Evolutionary conservation across 1,140 invertebrate genomes (phyloP).

Genomic region (Brachionus asplanchnoidis): DNA sequence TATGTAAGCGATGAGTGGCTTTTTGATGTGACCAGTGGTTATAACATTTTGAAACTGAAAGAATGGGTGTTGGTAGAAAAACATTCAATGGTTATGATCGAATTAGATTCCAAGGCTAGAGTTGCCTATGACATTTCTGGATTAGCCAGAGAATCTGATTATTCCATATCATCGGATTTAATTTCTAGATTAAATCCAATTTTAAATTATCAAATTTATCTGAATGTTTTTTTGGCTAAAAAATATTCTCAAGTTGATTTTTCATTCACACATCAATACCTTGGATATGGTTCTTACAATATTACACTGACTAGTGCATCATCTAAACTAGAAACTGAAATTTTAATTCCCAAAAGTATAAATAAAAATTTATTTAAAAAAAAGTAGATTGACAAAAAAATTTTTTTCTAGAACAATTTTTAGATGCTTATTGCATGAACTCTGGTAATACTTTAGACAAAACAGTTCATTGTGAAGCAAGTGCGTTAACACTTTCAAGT

Average conservation of each 20-base stretch:
- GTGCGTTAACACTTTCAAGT: not conserved
- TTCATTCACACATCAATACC: not conserved
- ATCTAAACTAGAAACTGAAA: not conserved
- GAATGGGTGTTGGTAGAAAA: not conserved
- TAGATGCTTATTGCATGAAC: not conserved
- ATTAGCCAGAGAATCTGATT: not conserved
- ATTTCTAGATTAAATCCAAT: not conserved
- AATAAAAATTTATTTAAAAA: not conserved
- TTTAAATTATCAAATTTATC: not conserved
- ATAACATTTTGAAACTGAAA: not conserved
- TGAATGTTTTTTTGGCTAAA: not conserved
- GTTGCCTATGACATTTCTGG: not conserved
- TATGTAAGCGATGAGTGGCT: not conserved
- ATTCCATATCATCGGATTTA: not conserved
- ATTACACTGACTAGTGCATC: not conserved
- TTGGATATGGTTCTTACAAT: not conserved
- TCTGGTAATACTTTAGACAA: not conserved
- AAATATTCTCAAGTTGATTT: not conserved
- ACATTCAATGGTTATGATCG: not conserved
- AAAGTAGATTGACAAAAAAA: not conserved
- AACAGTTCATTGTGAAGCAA: not conserved
- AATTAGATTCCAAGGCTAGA: not conserved
- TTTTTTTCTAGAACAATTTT: not conserved
- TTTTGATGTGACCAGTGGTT: not conserved
- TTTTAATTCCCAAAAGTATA: not conserved